Evolutionary conservation across 2,797 vertebrate species (phyloP).

Genomic region (Oreortyx pictus): DNA sequence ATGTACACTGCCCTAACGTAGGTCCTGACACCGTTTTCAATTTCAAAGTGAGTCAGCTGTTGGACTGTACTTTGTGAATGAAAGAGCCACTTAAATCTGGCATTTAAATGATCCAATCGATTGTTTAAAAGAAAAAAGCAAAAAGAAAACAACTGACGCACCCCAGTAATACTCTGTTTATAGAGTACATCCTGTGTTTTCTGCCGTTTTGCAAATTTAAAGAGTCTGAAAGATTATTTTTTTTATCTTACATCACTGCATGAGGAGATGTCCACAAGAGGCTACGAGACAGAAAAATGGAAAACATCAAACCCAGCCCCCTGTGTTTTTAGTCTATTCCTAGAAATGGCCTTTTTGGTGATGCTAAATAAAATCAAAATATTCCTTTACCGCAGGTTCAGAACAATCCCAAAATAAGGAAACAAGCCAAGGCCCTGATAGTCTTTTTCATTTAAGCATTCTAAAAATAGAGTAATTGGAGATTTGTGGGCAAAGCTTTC

Average conservation of each 20-base stretch:
- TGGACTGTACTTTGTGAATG: slow-evolving; percentile 8
- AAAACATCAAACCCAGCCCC: not conserved
- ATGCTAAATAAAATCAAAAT: not conserved
- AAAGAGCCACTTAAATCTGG: not conserved
- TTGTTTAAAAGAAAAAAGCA: not conserved
- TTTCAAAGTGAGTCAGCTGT: slow-evolving; percentile 22
- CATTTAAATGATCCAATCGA: not conserved
- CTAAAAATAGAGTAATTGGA: slow-evolving; percentile 21
- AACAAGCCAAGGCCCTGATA: not conserved
- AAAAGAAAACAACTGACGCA: not conserved
- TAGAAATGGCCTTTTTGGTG: not conserved
- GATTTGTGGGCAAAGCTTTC: not conserved
- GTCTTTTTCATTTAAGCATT: not conserved
- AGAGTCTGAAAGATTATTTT: not conserved
- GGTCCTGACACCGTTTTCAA: slow-evolving; percentile 8
- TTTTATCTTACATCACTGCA: not conserved
- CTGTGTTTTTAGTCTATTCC: not conserved
- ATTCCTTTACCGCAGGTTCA: not conserved
- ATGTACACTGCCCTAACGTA: not conserved
- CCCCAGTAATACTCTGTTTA: not conserved
- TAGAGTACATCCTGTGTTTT: not conserved
- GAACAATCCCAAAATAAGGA: not conserved
- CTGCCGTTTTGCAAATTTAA: slow-evolving; percentile 9
- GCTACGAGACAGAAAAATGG: not conserved
- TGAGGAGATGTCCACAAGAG: slow-evolving; percentile 1